Percentiles rank a stretch among this genome's conserved stretches.
phyloP scores from a whole-genome alignment of 35 echinoderm and acorn worm species.

The Apostichopus parvimensis region DNA sequence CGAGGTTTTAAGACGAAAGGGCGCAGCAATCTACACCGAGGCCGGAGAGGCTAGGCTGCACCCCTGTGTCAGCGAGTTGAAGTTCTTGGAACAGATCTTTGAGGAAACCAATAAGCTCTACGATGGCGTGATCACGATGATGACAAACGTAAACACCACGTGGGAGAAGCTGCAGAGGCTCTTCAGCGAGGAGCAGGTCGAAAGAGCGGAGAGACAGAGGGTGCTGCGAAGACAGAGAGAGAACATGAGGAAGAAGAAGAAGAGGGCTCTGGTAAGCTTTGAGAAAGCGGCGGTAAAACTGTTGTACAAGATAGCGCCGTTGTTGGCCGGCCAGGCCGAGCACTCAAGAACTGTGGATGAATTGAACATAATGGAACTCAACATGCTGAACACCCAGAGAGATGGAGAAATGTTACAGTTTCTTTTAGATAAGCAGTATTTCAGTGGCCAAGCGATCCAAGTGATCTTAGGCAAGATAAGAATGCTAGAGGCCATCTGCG shows the following conservation, averaged over 20 bases:
- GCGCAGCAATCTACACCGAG: constrained; percentile 54
- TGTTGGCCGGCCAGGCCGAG: not conserved
- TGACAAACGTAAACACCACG: constrained; percentile 67
- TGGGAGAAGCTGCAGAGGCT: constrained; percentile 68
- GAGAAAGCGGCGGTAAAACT: constrained; percentile 72
- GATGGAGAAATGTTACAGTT: constrained; percentile 50
- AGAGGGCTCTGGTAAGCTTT: constrained; percentile 62
- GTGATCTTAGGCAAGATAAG: constrained; percentile 34
- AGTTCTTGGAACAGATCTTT: constrained; percentile 75
- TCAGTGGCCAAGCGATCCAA: constrained; percentile 6
- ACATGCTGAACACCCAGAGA: constrained; percentile 34
- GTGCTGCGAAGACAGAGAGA: constrained; percentile 65
- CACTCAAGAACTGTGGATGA: constrained; percentile 15
- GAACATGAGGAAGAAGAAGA: constrained; percentile 78
- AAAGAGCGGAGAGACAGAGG: constrained; percentile 66
- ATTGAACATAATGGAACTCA: constrained; percentile 30
- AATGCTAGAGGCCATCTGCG: constrained; percentile 46
- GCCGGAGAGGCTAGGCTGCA: constrained; percentile 45
- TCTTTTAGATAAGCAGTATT: constrained; percentile 35
- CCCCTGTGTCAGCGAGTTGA: constrained; percentile 65
- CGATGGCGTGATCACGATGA: constrained; percentile 53
- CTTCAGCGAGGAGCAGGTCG: constrained; percentile 72
- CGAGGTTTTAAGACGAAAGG: constrained; percentile 68
- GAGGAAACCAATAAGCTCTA: constrained; percentile 74
- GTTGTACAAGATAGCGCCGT: constrained; percentile 50